phyloP scores from a whole-genome alignment of 37 sponge, comb jelly and placozoan species.

The Hexactinellida sp. region DNA sequence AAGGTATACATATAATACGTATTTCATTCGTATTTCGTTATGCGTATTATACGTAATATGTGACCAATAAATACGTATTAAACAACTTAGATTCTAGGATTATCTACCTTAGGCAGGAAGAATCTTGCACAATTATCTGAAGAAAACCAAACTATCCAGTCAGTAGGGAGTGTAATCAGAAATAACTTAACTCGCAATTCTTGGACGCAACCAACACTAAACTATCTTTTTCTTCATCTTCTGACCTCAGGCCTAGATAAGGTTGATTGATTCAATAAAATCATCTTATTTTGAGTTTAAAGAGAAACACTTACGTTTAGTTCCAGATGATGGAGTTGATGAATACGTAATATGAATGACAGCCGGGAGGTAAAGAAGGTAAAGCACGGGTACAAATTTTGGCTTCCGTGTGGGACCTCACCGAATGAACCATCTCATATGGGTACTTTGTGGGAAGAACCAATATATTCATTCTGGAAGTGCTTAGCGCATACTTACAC shows the following conservation, averaged over 20 bases:
- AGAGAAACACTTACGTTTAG: neutral
- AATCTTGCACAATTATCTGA: neutral
- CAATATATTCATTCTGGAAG: neutral
- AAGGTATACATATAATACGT: too few species aligned
- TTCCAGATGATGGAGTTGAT: neutral
- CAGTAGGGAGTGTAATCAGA: neutral
- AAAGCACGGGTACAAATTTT: neutral
- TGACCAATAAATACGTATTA: too few species aligned
- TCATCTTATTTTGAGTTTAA: neutral
- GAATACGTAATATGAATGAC: neutral
- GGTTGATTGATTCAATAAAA: conserved; percentile 4
- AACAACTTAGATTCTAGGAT: too few species aligned
- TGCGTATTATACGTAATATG: too few species aligned
- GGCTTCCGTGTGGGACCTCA: neutral
- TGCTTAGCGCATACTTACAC: neutral
- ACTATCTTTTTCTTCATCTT: neutral
- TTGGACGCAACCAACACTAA: neutral
- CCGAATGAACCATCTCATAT: neutral
- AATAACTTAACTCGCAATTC: neutral
- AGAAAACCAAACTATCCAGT: neutral
- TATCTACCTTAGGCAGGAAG: neutral
- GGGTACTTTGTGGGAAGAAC: neutral
- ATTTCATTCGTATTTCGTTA: too few species aligned
- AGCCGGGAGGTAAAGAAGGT: neutral
- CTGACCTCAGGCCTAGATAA: neutral